These are phyloP conservation scores for Potamilus streckersoni DNA, from an alignment of 1,140 invertebrate genomes.

Conservation along the genomic window DNA sequence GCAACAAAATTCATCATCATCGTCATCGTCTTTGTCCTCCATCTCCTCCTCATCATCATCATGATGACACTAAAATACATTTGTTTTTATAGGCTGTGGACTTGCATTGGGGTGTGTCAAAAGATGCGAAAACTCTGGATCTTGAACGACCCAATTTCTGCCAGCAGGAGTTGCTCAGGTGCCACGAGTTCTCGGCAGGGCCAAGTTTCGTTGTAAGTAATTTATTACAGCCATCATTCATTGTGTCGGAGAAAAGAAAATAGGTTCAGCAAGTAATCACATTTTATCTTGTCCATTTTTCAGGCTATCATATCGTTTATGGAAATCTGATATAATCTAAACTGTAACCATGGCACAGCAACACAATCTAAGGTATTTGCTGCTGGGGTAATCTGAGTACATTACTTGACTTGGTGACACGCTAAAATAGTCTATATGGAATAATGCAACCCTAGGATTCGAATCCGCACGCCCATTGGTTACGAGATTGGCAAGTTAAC, in stretches of 20 bases:
- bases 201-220: slow-evolving; percentile 89
- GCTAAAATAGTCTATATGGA: too few species aligned
- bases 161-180: slow-evolving; percentile 96
- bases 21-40: too few species aligned
- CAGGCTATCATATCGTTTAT: not conserved
- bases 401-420: too few species aligned
- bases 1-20: not conserved
- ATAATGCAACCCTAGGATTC: too few species aligned
- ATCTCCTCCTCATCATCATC: not conserved
- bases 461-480: not conserved
- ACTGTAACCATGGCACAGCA: too few species aligned
- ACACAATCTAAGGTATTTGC: too few species aligned
- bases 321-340: too few species aligned
- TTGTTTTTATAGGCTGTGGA: slow-evolving; percentile 85
- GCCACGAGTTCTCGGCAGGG: slow-evolving; percentile 94
- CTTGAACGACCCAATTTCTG: slow-evolving; percentile 97
- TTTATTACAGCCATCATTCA: not conserved
- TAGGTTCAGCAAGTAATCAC: not conserved
- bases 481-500: not conserved
- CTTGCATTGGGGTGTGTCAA: slow-evolving; percentile 87
- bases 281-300: not conserved
- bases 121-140: slow-evolving; percentile 92
- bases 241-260: not conserved
- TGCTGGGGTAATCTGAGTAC: not conserved
- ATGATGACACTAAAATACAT: not conserved